These are phyloP conservation scores for Macroglossus sobrinus DNA, from an alignment of 2,113 vertebrate species.

Conservation along the genomic window DNA sequence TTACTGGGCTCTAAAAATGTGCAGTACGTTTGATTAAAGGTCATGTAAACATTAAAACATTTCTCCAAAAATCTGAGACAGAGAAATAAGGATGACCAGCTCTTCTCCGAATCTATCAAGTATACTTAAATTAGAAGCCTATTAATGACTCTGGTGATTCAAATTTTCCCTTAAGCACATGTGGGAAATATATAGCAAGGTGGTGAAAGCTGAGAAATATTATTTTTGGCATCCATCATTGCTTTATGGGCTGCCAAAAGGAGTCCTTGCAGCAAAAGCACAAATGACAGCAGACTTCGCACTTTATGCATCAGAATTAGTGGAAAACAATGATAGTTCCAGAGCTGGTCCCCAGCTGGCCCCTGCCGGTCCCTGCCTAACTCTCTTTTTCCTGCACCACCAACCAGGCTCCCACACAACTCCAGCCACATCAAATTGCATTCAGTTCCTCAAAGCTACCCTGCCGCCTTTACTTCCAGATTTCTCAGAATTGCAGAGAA, in stretches of 20 bases:
- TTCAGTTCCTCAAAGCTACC: not conserved
- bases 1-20: constrained; percentile 40
- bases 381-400: not conserved
- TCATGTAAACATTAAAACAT: constrained; percentile 49
- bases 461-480: not conserved
- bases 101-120: constrained; percentile 39
- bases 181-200: constrained; percentile 35
- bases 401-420: not conserved
- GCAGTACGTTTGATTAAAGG: constrained; percentile 56
- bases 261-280: not conserved
- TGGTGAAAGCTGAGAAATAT: not conserved
- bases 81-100: constrained; percentile 28
- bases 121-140: constrained; percentile 38
- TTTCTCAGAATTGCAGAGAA: not conserved
- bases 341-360: not conserved
- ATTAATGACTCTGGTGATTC: constrained; percentile 47
- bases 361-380: not conserved
- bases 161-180: constrained; percentile 22
- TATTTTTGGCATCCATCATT: constrained; percentile 50
- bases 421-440: not conserved
- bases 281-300: not conserved
- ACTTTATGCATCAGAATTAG: not conserved
- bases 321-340: not conserved
- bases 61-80: constrained; percentile 28
- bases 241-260: constrained; percentile 25